These are phyloP conservation scores for Argopecten irradians DNA, from an alignment of 1,140 invertebrate species.

Conservation along the genomic window DNA sequence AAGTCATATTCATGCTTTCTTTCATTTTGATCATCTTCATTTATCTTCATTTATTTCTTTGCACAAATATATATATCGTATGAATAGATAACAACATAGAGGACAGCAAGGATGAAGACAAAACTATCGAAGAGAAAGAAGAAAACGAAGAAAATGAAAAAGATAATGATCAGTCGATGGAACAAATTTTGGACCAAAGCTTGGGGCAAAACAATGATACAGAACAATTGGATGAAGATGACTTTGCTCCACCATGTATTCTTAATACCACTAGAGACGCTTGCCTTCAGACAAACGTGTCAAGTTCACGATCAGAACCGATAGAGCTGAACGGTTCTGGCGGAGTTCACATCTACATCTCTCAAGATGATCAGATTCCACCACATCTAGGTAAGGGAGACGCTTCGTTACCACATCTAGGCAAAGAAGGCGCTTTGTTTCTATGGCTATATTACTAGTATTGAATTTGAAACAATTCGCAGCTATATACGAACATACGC, in stretches of 20 bases:
- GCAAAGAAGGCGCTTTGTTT: not conserved
- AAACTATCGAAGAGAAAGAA: not conserved
- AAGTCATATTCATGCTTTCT: not conserved
- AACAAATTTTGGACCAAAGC: too few relatives aligned
- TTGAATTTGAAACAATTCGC: not conserved
- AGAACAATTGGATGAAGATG: not conserved
- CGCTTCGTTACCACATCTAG: not conserved
- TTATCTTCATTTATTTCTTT: not conserved
- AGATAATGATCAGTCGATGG: too few relatives aligned
- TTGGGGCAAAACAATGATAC: not conserved
- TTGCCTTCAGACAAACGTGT: not conserved
- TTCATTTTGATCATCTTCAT: not conserved
- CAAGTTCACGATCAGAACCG: not conserved
- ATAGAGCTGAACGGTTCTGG: not conserved
- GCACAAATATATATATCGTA: not conserved
- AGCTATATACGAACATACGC: not conserved
- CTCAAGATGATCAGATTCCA: not conserved
- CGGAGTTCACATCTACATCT: not conserved
- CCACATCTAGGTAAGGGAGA: not conserved
- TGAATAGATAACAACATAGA: not conserved
- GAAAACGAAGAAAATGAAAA: constrained; percentile 13
- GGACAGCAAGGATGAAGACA: not conserved
- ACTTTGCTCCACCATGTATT: not conserved
- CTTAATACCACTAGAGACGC: not conserved
- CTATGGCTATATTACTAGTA: not conserved